Conservation (phyloP, 35 echinoderm and acorn worm genomes). For the Ophioderma brevispina region DNA sequence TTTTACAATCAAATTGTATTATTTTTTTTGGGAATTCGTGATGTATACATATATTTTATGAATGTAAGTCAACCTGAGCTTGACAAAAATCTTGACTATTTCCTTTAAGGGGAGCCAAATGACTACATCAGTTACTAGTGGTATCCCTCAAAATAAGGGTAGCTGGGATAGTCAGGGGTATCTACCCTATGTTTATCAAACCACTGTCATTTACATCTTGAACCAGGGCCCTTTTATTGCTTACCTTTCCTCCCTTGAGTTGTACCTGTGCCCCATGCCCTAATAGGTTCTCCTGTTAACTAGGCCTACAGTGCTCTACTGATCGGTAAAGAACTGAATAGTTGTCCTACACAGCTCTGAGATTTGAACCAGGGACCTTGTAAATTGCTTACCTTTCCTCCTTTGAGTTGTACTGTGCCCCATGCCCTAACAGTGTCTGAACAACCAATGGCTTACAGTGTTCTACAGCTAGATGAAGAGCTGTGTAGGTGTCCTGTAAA, state of each 20-base stretch:
- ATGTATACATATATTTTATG: too few relatives aligned
- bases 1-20: too few relatives aligned
- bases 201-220: too few relatives aligned
- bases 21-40: too few relatives aligned
- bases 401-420: constrained; percentile 97
- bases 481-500: constrained; percentile 94
- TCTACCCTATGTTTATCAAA: too few relatives aligned
- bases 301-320: constrained; percentile 70
- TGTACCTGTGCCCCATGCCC: constrained; percentile 97
- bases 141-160: too few relatives aligned
- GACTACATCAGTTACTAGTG: too few relatives aligned
- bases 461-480: constrained; percentile 93
- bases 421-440: constrained; percentile 91
- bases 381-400: constrained; percentile 80
- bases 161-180: too few relatives aligned
- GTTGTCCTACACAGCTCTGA: background rate
- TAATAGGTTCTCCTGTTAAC: constrained; percentile 83
- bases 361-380: background rate
- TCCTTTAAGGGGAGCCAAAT: too few relatives aligned
- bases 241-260: constrained; percentile 89
- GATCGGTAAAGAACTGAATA: background rate
- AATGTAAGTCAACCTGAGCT: too few relatives aligned
- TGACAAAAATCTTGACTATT: too few relatives aligned
- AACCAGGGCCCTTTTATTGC: too few relatives aligned
- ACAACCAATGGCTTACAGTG: constrained; percentile 97